phyloP scores from a whole-genome alignment of 2,797 vertebrate genomes.

The Acanthurus lineatus region DNA sequence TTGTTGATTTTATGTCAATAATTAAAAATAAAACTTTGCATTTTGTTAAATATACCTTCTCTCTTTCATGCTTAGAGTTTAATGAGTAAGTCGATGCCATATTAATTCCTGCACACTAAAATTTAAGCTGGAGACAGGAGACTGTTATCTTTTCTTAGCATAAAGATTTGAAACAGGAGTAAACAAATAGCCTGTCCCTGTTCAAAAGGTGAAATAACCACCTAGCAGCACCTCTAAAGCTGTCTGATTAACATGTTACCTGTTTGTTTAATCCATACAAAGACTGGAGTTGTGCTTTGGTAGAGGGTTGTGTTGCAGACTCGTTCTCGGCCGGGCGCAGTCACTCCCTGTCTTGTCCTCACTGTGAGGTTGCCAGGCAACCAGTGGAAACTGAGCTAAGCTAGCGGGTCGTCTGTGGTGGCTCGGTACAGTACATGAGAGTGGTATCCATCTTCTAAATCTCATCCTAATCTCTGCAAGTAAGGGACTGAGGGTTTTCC shows the following conservation, averaged over 20 bases:
- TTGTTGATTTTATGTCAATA: too few species aligned
- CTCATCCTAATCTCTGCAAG: background rate
- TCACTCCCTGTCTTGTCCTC: slow-evolving; percentile 26
- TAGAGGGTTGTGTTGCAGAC: background rate
- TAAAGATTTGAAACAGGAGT: too few species aligned
- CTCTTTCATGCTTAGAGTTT: too few species aligned
- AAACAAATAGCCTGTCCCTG: too few species aligned
- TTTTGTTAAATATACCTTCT: too few species aligned
- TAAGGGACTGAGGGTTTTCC: background rate
- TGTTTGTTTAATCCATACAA: background rate
- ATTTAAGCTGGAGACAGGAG: too few species aligned
- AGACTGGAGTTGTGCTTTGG: background rate
- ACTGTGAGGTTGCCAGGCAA: slow-evolving; percentile 34
- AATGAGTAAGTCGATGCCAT: too few species aligned
- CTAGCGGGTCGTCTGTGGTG: slow-evolving; percentile 22
- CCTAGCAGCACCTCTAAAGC: too few species aligned
- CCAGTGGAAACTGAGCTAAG: slow-evolving; percentile 12
- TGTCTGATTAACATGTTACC: background rate
- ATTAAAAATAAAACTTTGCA: too few species aligned
- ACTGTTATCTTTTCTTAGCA: too few species aligned
- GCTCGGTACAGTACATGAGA: background rate
- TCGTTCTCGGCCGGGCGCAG: slow-evolving; percentile 2
- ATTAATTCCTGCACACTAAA: too few species aligned
- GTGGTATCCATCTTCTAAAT: slow-evolving; percentile 1
- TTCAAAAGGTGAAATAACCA: too few species aligned